These are phyloP conservation scores for Shinisaurus crocodilurus DNA, from an alignment of 2,113 vertebrate genomes.

Conservation along the genomic window DNA sequence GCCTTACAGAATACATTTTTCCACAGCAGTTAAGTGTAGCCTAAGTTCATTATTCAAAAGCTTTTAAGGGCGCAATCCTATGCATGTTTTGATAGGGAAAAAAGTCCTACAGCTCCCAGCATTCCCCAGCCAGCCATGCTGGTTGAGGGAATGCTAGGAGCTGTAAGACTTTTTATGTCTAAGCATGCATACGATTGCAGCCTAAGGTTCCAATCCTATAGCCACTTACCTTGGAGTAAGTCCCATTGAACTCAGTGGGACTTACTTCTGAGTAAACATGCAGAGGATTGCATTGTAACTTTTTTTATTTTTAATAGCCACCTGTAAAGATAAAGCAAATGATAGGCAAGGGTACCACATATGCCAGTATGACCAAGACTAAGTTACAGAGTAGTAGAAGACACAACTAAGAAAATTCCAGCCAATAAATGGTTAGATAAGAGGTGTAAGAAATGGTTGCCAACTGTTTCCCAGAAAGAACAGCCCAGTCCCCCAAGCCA, in stretches of 20 bases:
- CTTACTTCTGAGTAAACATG: too few relatives aligned
- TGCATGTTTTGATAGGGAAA: too few relatives aligned
- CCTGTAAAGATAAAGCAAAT: neutral
- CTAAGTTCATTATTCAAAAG: constrained; percentile 2
- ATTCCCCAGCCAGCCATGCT: too few relatives aligned
- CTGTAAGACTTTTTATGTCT: too few relatives aligned
- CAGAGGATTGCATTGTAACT: neutral
- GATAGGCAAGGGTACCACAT: neutral
- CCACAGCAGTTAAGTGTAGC: neutral
- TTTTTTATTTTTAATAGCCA: constrained; percentile 21
- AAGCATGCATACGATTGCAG: too few relatives aligned
- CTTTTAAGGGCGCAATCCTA: neutral
- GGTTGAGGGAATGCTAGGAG: too few relatives aligned
- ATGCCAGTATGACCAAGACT: constrained; percentile 47
- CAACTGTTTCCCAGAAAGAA: constrained; percentile 37
- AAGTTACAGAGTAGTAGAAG: neutral
- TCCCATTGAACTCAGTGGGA: too few relatives aligned
- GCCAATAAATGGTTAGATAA: constrained; percentile 31
- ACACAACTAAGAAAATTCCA: neutral
- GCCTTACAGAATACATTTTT: neutral
- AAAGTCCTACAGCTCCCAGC: too few relatives aligned
- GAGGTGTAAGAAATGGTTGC: neutral
- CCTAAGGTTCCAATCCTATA: too few relatives aligned
- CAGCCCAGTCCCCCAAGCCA: constrained; percentile 49
- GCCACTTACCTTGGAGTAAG: too few relatives aligned